Evolutionary conservation across 2,797 vertebrate genomes (phyloP).

Genomic region (Lerista edwardsae): DNA sequence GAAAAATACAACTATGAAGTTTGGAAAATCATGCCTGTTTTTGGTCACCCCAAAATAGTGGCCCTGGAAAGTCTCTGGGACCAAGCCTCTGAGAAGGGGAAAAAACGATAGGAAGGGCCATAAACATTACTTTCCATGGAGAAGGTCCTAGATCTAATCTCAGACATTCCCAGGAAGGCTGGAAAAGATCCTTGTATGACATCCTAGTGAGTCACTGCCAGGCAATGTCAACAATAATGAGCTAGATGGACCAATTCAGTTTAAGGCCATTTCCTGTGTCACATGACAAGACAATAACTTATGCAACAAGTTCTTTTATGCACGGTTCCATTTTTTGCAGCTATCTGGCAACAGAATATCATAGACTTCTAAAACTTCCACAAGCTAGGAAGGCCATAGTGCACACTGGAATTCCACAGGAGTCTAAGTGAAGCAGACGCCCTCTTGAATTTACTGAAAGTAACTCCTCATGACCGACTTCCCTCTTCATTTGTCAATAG

Average conservation of each 20-base stretch:
- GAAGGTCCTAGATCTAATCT: too few relatives aligned
- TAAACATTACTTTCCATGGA: too few relatives aligned
- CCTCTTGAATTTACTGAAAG: not conserved
- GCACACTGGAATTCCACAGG: not conserved
- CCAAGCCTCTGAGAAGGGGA: not conserved
- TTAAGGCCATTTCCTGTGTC: too few relatives aligned
- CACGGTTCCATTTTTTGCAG: not conserved
- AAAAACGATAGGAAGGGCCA: too few relatives aligned
- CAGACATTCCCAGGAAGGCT: too few relatives aligned
- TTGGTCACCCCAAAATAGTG: not conserved
- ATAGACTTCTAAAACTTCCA: not conserved
- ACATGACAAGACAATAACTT: not conserved
- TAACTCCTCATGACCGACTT: not conserved
- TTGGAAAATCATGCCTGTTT: not conserved
- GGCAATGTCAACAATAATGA: too few relatives aligned
- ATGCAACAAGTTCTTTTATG: not conserved
- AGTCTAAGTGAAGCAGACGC: not conserved
- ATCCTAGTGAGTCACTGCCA: too few relatives aligned
- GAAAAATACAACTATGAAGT: conserved; percentile 11
- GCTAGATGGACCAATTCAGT: too few relatives aligned
- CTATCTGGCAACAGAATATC: not conserved
- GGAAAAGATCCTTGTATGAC: too few relatives aligned
- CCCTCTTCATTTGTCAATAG: not conserved
- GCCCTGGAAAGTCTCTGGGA: not conserved
- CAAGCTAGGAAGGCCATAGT: not conserved